Percentiles rank a stretch among this genome's conserved stretches.
phyloP scores from a whole-genome alignment of 2,797 vertebrate species.

The Okamejei kenojei region DNA sequence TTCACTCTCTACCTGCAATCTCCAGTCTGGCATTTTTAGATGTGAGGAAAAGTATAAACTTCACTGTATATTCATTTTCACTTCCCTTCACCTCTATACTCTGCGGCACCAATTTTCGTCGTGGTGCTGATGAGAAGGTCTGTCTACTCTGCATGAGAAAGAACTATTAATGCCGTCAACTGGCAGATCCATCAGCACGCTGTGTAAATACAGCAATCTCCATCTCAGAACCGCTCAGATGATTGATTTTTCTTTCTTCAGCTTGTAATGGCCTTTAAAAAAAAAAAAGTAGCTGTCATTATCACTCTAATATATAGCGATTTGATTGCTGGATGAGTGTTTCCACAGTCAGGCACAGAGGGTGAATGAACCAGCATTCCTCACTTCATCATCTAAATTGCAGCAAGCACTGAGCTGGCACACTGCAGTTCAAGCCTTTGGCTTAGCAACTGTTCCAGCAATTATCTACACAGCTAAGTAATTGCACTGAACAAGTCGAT shows the following conservation, averaged over 20 bases:
- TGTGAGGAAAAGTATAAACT: not conserved
- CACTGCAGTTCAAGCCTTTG: slow-evolving; percentile 19
- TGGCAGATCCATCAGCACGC: slow-evolving; percentile 25
- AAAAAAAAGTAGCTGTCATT: slow-evolving; percentile 30
- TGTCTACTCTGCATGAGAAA: not conserved
- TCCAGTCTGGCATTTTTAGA: not conserved
- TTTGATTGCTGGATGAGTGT: slow-evolving; percentile 35
- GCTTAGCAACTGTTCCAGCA: slow-evolving; percentile 27
- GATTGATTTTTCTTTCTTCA: slow-evolving; percentile 36
- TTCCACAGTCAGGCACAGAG: slow-evolving; percentile 25
- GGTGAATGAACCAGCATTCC: slow-evolving; percentile 29
- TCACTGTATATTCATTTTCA: not conserved
- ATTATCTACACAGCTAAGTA: slow-evolving; percentile 8
- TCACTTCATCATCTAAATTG: slow-evolving; percentile 34
- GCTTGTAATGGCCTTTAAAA: slow-evolving; percentile 29
- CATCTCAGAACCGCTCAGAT: slow-evolving; percentile 29
- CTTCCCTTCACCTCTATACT: not conserved
- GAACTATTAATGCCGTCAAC: slow-evolving; percentile 24
- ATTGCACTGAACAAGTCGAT: slow-evolving; percentile 21
- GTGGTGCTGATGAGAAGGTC: not conserved
- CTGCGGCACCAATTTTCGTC: not conserved
- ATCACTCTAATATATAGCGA: slow-evolving; percentile 18
- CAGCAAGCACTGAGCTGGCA: slow-evolving; percentile 21
- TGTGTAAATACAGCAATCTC: slow-evolving; percentile 34
- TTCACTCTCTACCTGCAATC: not conserved